Conservation (phyloP, 2,888 invertebrate species). For the Brachynemurus nebulosus region DNA sequence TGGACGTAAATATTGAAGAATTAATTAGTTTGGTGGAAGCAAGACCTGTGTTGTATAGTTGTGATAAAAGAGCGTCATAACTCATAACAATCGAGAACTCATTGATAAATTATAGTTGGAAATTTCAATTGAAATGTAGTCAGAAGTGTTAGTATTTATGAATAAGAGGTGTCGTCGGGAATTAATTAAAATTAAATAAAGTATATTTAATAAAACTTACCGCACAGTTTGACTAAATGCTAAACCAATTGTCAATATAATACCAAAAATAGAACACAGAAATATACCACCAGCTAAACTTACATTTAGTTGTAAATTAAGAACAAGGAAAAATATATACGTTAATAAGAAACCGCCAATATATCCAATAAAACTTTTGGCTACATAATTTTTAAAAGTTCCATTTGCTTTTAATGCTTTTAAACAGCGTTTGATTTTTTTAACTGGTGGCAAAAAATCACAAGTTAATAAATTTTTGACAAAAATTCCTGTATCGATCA, state of each 20-base stretch:
- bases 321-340: constrained; percentile 50
- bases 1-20: too few relatives aligned
- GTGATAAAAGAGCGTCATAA: too few relatives aligned
- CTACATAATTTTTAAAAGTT: constrained; percentile 42
- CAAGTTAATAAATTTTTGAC: constrained; percentile 30
- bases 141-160: too few relatives aligned
- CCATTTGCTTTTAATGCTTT: constrained; percentile 36
- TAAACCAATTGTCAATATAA: constrained; percentile 47
- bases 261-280: constrained; percentile 46
- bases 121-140: too few relatives aligned
- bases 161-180: too few relatives aligned
- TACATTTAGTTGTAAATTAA: constrained; percentile 50
- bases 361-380: constrained; percentile 52
- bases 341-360: constrained; percentile 47
- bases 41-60: too few relatives aligned
- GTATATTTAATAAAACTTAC: constrained; percentile 24
- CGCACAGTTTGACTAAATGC: constrained; percentile 45
- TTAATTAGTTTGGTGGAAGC: too few relatives aligned
- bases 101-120: too few relatives aligned
- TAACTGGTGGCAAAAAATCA: constrained; percentile 23
- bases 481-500: constrained; percentile 30
- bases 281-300: constrained; percentile 43
- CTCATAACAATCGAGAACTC: too few relatives aligned
- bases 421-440: constrained; percentile 26
- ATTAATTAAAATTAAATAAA: too few relatives aligned